Conservation (phyloP, 2,797 vertebrate genomes). For the Coreius guichenoti region DNA sequence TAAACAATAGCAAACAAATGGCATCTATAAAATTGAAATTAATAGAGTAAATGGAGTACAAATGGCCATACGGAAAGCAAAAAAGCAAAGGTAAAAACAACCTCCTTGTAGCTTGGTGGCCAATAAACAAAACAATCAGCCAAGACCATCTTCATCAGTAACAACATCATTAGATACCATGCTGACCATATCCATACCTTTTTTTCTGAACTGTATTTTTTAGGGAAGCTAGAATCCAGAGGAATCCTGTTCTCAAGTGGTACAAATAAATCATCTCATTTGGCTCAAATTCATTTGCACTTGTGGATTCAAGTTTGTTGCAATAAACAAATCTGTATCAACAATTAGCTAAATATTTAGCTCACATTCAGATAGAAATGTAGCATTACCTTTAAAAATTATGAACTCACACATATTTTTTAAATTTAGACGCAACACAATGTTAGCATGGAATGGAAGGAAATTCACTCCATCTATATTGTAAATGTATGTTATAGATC, state of each 20-base stretch:
- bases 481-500: not conserved
- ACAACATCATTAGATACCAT: constrained; percentile 74
- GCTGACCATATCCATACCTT: constrained; percentile 70
- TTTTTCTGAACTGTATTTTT: constrained; percentile 27
- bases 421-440: not conserved
- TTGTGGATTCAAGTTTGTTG: not conserved
- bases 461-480: not conserved
- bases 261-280: constrained; percentile 13
- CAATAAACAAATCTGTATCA: not conserved
- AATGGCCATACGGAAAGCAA: not conserved
- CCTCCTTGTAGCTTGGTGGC: not conserved
- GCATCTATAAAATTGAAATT: not conserved
- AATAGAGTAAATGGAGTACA: not conserved
- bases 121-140: constrained; percentile 67
- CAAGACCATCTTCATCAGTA: constrained; percentile 83
- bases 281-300: not conserved
- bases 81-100: not conserved
- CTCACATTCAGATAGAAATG: not conserved
- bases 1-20: not conserved
- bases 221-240: constrained; percentile 17
- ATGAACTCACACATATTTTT: not conserved
- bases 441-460: not conserved
- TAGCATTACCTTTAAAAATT: not conserved
- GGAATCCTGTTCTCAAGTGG: constrained; percentile 19
- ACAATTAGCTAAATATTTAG: no score